Evolutionary conservation across 1,140 invertebrate genomes (phyloP), one percentile per base, ranked within the genome.

Genomic region (Drosophila parvula): DNA sequence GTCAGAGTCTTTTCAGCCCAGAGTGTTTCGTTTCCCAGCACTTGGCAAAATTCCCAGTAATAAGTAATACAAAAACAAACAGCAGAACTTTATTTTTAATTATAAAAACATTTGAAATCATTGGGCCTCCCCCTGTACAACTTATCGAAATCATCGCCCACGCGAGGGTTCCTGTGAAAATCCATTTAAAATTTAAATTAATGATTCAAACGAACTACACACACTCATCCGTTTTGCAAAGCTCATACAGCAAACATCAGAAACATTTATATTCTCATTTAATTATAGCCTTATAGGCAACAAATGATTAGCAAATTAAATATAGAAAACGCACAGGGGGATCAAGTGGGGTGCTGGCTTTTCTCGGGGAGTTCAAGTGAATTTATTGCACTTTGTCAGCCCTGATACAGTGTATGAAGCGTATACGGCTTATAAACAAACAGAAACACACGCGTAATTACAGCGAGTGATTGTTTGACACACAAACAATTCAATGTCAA

Each of bases 341-440:
- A 73, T 73, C 69, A 50, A 71, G 34, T 43, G 65, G 53, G 68
- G 50, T 70, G 50, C 67, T 71, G 68, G 50, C 68, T 71, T 71
- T 70, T 71, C 68, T 57, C 68, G 51, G 50, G n/a, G 50, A 65
- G 74, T 81, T 75, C 70, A 75, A 74, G 71, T 74, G 70, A 62
- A 74, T 74, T 74, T 74, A 74, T 74, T 74, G 70, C 70, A 74
- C 70, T 74, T 74, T 74, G 70, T 18, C 45, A 74, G 70, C 70
- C 48, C 69, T 74, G 57, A 74, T 40, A 47, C 40, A 60, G 53
- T 60, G 67, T 18, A 55, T 68, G 45, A 67, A 68, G 32, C 51
- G 34, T 38, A 38, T 22, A 55, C 32, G 11, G 34, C 51, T 55
- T 41, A 65, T 38, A 48, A 50, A 50, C 65, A 74, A 44, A 45